A percentile compares a stretch with the other conserved stretches of the same genome.
Conservation (phyloP, 2,113 vertebrate species). For the Picathartes gymnocephalus region DNA sequence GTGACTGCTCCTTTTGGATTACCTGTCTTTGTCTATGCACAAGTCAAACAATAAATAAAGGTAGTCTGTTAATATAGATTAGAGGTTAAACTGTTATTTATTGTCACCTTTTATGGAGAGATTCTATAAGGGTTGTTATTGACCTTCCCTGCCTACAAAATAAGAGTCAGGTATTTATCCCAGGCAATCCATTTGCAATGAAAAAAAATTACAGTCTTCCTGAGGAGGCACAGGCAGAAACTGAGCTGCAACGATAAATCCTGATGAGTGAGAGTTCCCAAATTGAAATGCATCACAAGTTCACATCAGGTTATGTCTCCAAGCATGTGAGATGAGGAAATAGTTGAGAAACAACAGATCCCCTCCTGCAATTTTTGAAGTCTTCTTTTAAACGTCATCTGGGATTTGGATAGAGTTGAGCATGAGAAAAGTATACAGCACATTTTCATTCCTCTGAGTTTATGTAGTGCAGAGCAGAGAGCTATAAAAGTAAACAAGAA, state of each 20-base stretch:
- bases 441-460: neutral
- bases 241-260: neutral
- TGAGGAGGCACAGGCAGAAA: neutral
- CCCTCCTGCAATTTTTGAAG: neutral
- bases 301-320: neutral
- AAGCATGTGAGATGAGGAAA: neutral
- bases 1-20: conserved; percentile 15
- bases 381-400: fast-evolving
- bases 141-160: conserved; percentile 12
- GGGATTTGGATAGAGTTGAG: neutral
- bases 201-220: neutral
- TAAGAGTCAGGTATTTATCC: neutral
- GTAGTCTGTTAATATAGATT: neutral
- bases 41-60: conserved; percentile 15
- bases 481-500: neutral
- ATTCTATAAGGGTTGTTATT: neutral
- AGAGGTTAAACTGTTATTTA: conserved; percentile 42
- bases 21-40: conserved; percentile 6
- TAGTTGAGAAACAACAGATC: neutral
- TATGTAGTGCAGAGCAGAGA: neutral
- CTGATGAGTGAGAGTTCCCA: neutral
- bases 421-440: neutral
- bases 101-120: neutral
- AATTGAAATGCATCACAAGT: neutral
- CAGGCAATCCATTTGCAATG: neutral